Evolutionary conservation across 1,140 invertebrate species (phyloP), one percentile per base, ranked within the genome.

Genomic region (Nasonia giraulti): DNA sequence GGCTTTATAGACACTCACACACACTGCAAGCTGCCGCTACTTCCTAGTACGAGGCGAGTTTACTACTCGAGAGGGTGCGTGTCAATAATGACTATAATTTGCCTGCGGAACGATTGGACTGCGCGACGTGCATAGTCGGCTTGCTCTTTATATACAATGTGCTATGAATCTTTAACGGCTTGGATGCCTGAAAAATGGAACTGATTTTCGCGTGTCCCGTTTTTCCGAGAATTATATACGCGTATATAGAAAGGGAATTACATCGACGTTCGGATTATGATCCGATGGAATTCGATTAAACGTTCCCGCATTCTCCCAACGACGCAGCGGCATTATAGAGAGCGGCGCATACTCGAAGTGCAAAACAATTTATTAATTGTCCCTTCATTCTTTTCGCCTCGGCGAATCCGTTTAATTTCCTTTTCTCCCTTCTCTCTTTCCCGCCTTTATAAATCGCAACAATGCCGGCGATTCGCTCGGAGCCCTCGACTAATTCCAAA

Each of bases 61-160:
- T 20, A 62, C 55, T 62, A 62, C 55, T 62, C 55, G 55, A 62
- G 40, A 37, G 55, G 55, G 55, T 62, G 55, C 55, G 55, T 62
- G 55, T 62, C 55, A 62, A 62, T 62, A 62, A 62, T 62, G 55
- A 62, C 55, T 62, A 62, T 62, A 62, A 62, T 62, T 62, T n/a
- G 20, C 55, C 7, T 10, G 40, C 40, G 20, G 55, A 62, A 62
- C 55, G 55, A 62, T 62, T 62, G 55, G 55, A 62, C 17, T 62
- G 55, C 20, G 55, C 55, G 4, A 37, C 33, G 17, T 62, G 55
- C n/a, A 20, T 7, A 20, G 55, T 62, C n/a, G 55, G 55, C 55
- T n/a, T 62, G 55, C 55, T 62, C 55, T 62, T 62, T 62, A 62
- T 62, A n/a, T 62, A n/a, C 55, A 62, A 62, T 62, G 20, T 62